These are phyloP conservation scores for Columba guinea DNA, from an alignment of 2,797 vertebrate genomes.

Conservation along the genomic window DNA sequence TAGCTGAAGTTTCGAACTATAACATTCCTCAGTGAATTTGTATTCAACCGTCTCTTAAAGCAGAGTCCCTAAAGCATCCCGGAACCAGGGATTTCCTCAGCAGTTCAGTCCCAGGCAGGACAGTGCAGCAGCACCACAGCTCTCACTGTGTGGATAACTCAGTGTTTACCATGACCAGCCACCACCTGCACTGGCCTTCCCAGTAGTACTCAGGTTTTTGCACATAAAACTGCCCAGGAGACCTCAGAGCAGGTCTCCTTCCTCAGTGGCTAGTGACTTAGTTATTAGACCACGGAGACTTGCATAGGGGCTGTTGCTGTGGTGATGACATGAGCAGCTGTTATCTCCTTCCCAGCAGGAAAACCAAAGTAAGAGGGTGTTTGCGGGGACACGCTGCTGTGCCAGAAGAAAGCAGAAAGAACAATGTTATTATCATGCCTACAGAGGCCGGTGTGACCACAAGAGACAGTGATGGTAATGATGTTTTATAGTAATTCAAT, in stretches of 20 bases:
- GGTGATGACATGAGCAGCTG: background rate
- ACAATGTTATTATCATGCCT: background rate
- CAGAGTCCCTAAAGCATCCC: background rate
- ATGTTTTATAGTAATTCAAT: background rate
- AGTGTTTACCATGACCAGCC: rapidly evolving
- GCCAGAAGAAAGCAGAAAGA: background rate
- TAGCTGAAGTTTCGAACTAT: background rate
- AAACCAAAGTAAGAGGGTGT: background rate
- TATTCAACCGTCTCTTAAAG: background rate
- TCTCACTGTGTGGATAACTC: background rate
- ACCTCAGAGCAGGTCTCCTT: background rate
- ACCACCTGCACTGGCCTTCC: background rate
- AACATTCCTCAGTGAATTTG: background rate
- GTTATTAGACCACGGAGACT: background rate
- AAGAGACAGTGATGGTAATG: background rate
- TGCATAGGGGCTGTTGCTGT: rapidly evolving
- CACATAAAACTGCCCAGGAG: background rate
- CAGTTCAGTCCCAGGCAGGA: background rate
- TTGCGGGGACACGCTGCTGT: background rate
- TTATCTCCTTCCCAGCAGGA: background rate
- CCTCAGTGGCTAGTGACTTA: background rate
- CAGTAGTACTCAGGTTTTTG: background rate
- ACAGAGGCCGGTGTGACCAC: background rate
- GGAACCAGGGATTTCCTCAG: background rate
- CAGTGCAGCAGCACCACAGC: rapidly evolving